Evolutionary conservation across 1,140 invertebrate genomes (phyloP), one percentile per base, ranked within the genome.

Genomic region (Conus betulinus): DNA sequence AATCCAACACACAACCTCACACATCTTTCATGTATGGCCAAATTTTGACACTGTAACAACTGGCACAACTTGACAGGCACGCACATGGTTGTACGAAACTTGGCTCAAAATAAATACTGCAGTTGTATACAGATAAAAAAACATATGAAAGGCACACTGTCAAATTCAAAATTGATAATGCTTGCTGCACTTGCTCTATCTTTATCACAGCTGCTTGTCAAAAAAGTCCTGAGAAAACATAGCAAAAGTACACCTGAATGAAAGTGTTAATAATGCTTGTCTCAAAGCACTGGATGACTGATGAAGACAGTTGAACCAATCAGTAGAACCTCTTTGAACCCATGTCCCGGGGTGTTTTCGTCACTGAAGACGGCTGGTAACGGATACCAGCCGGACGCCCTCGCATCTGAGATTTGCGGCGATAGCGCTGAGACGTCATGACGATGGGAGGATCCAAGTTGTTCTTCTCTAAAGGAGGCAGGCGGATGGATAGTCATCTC

Each of bases 401-500:
- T 57, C 85, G 51, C 71, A 25, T 55, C 5, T 60, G 25, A 4
- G 25, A 52, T 6, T 87, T 87, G 79, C 71, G 89, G 8, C 90
- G 89, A 55, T 90, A 88, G 87, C 90, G 91, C 39, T 88, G 60
- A n/a, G 87, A 85, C 25, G 90, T 90, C n/a, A 87, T 88, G 78
- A 92, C 89, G 79, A 91, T 88, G 83, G 89, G 63, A 52, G 86
- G 90, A 87, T 89, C 89, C 74, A 88, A 88, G 76, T 90, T 90
- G 57, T 88, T 60, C 57, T 90, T 88, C 53, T 91, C 85, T 13
- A 92, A 90, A 76, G 92, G 92, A 88, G 91, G 92, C 84, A 93
- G 91, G 83, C 91, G 92, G 90, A 91, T 89, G 53, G 89, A 86
- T 89, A 90, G 91, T 93, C 92, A 93, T 67, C 91, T 92, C 13